Base-by-base conservation (phyloP, 1,140 invertebrate species). In the Caenorhabditis briggsae region DNA sequence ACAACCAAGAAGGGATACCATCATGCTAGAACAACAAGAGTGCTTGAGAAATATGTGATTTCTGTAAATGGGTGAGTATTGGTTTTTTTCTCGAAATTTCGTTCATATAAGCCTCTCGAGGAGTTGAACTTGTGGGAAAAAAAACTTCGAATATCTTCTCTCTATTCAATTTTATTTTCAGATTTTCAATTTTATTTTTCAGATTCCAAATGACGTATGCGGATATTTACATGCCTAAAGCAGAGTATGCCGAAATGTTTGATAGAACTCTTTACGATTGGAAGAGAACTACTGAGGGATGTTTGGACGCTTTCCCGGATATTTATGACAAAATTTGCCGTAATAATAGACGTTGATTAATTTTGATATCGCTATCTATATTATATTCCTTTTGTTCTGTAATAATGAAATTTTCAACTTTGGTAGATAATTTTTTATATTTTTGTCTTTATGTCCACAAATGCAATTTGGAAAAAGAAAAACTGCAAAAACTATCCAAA, bases 121-220 rank as follows among this genome's bases (percentile, higher is more conserved):
- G 33, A 33, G 33, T 33, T 33, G 33, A 33, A 33, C 33, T 2
- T 33, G 33, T 33, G n/a, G n/a, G n/a, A n/a, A n/a, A n/a, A n/a
- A n/a, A n/a, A n/a, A n/a, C n/a, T n/a, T n/a, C n/a, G n/a, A n/a
- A n/a, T n/a, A n/a, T n/a, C n/a, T n/a, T n/a, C n/a, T n/a, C n/a
- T n/a, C n/a, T n/a, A n/a, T n/a, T n/a, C n/a, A n/a, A n/a, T n/a
- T n/a, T n/a, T n/a, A n/a, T n/a, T n/a, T n/a, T n/a, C n/a, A n/a
- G n/a, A n/a, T n/a, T n/a, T n/a, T n/a, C n/a, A n/a, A n/a, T n/a
- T n/a, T n/a, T n/a, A n/a, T 55, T 56, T 90, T 90, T 82, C 83
- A 95, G 95, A 20, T 96, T 95, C 92, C 96, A 96, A 93, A 96
- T 96, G 96, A 92, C 96, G 74, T 96, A 96, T 92, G 95, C 95